Evolutionary conservation across 2,113 vertebrate genomes (phyloP), one percentile per base, ranked within the genome.

Genomic region (Pao palembangensis): DNA sequence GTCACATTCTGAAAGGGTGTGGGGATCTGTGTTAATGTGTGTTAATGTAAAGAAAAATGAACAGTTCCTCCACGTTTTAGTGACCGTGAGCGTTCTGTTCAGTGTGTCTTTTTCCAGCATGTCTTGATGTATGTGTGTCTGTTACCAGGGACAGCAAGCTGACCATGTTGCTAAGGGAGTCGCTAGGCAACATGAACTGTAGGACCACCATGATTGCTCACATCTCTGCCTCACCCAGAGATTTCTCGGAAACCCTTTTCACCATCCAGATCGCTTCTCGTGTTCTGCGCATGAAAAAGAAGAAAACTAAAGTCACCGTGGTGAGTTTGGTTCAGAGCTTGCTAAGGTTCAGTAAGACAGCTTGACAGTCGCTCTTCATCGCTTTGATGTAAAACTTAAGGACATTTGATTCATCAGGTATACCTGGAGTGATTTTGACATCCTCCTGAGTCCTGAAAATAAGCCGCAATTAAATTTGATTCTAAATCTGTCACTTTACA

Each of bases 121-220:
- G 52, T 71, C 50, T 75, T 67, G 44, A 71, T 65, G 8, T 15
- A 21, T 71, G 41, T 71, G 50, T 85, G 74, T 84, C 64, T 84
- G 64, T 90, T 88, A 84, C 82, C 89, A 99, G 97, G 86, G 97
- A 99, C 71, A 99, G 97, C 91, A 98, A 99, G 90, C 93, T 99
- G 80, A 98, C 96, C 85, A 99, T 99, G 97, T 89, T 99, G 88
- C 93, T 99, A 69, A 92, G 97, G 12, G 97, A 99, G 87, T 99
- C 97, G 58, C 89, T 99, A 83, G 97, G 97, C 84, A 99, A 99
- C 69, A 92, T 99, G 93, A 99, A 99, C 92, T 99, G 97, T 88
- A 93, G 96, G 73, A 98, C 97, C 83, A 98, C 97, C 64, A 99
- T 99, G 97, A 98, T 99, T 41, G 94, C 95, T 65, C 96, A 98